Evolutionary conservation across 2,113 vertebrate species (phyloP).

Genomic region (Pseudonaja textilis): DNA sequence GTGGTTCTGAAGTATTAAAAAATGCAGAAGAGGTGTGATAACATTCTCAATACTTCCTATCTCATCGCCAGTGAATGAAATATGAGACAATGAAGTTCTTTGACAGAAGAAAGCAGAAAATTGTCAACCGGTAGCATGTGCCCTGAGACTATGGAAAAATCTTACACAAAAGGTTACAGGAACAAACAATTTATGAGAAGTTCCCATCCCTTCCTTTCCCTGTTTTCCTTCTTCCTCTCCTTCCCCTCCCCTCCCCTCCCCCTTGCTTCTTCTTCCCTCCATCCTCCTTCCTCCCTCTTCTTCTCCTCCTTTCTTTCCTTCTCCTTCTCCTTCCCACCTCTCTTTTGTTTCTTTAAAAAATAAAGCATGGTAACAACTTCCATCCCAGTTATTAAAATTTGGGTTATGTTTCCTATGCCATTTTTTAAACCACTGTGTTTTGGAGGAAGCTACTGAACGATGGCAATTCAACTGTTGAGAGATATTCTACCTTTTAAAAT

Average conservation of each 20-base stretch:
- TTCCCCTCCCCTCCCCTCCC: neutral
- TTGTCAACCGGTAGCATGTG: neutral
- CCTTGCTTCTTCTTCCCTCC: too few species aligned
- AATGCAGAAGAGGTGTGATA: neutral
- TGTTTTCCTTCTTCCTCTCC: neutral
- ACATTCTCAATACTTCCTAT: neutral
- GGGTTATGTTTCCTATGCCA: neutral
- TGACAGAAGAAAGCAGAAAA: neutral
- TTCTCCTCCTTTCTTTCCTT: too few species aligned
- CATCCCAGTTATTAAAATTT: neutral
- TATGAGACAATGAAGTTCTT: neutral
- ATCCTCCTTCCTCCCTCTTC: too few species aligned
- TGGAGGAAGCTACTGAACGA: neutral
- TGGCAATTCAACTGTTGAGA: neutral
- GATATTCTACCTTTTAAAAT: neutral
- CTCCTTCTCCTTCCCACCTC: too few species aligned
- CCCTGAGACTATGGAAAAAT: neutral
- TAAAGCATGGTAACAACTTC: neutral
- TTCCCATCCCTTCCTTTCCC: neutral
- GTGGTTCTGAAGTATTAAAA: neutral
- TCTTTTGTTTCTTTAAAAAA: too few species aligned
- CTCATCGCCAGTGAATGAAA: rapidly evolving
- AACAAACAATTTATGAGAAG: too few species aligned
- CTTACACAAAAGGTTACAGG: neutral
- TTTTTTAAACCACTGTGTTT: neutral